A percentile compares a stretch with the other conserved stretches of the same genome.
Evolutionary conservation across 2,888 invertebrate species (phyloP).

Genomic region (Crematogaster levior): DNA sequence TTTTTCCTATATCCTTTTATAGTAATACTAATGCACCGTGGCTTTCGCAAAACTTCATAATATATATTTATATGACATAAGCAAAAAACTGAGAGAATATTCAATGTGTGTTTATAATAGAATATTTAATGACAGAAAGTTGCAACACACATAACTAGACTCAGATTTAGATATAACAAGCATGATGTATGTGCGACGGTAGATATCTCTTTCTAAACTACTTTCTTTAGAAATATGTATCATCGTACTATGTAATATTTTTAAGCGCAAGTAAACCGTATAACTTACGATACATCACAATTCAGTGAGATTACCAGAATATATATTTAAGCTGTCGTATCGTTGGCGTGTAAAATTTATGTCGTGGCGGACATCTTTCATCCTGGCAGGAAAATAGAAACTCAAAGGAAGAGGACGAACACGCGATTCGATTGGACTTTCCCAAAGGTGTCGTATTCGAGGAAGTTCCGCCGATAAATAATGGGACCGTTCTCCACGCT

Average conservation of each 20-base stretch:
- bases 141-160: background rate
- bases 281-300: slow-evolving; percentile 25
- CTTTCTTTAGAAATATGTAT: background rate
- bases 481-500: slow-evolving; percentile 39
- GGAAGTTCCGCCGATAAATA: slow-evolving; percentile 57
- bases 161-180: background rate
- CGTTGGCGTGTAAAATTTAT: slow-evolving; percentile 40
- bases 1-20: background rate
- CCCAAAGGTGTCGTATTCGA: slow-evolving; percentile 55
- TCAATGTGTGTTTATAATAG: background rate
- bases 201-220: background rate
- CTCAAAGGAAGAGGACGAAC: slow-evolving; percentile 28
- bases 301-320: slow-evolving; percentile 22
- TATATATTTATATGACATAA: background rate
- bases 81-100: slow-evolving; percentile 14
- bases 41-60: background rate
- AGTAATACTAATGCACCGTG: slow-evolving; percentile 6
- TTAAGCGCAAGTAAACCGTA: background rate
- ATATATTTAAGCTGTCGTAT: slow-evolving; percentile 25
- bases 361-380: slow-evolving; percentile 34
- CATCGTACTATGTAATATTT: background rate
- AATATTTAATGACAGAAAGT: background rate
- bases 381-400: slow-evolving; percentile 44
- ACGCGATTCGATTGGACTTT: slow-evolving; percentile 49
- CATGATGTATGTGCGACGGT: background rate